Percentiles rank a stretch among this genome's conserved stretches.
Conservation (phyloP, 2,113 vertebrate genomes). For the Pomatorhinus ruficollis region DNA sequence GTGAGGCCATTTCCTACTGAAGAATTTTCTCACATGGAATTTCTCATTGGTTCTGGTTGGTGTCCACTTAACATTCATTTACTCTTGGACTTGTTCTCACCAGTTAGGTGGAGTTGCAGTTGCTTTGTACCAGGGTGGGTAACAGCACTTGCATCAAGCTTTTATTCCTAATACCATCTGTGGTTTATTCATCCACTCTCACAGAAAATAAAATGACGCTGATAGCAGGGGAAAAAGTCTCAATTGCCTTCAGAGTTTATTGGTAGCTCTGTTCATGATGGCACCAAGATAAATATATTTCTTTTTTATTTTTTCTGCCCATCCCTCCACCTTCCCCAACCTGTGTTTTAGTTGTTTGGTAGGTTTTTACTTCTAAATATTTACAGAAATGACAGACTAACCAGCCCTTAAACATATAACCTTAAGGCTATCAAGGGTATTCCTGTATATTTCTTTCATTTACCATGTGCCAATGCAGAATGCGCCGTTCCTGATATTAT, state of each 20-base stretch:
- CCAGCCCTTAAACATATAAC: neutral
- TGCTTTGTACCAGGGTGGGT: neutral
- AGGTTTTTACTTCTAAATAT: neutral
- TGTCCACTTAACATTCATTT: neutral
- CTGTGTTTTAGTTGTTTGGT: neutral
- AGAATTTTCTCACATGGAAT: neutral
- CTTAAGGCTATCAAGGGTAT: neutral
- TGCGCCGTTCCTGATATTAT: neutral
- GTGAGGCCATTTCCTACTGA: neutral
- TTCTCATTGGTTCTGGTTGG: neutral
- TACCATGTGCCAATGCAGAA: neutral
- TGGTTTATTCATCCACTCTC: neutral
- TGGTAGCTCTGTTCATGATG: neutral
- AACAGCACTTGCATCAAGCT: neutral
- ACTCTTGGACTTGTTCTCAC: neutral
- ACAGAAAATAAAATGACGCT: neutral
- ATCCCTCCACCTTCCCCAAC: neutral
- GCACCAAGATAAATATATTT: neutral
- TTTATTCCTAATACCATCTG: neutral
- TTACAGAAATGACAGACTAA: neutral
- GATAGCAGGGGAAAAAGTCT: neutral
- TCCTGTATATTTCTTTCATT: rapidly evolving
- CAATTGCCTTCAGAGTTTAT: neutral
- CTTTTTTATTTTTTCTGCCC: neutral
- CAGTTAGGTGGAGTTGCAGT: neutral